These are phyloP conservation scores for Tenthredo distinguenda DNA, from an alignment of 2,888 invertebrate species.

Conservation along the genomic window DNA sequence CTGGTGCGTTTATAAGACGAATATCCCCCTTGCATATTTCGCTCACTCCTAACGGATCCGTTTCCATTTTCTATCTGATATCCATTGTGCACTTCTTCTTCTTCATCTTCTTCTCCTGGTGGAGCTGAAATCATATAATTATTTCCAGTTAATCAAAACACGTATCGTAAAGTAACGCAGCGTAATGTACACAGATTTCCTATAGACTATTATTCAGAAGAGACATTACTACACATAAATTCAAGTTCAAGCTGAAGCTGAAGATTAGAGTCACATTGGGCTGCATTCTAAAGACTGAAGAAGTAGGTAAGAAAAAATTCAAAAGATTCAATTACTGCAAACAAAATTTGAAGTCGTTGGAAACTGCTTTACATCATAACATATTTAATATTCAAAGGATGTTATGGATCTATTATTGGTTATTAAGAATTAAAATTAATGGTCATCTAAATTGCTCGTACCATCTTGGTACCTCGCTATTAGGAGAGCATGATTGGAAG, in stretches of 20 bases:
- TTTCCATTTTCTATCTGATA: conserved; percentile 69
- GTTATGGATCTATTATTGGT: not conserved
- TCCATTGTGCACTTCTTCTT: conserved; percentile 70
- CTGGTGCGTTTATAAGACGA: conserved; percentile 48
- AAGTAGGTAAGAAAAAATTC: not conserved
- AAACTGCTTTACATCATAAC: not conserved
- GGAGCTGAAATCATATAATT: conserved; percentile 67
- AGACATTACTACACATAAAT: conserved; percentile 10
- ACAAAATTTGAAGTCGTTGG: not conserved
- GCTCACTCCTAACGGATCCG: conserved; percentile 53
- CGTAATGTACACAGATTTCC: not conserved
- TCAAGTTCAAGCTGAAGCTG: conserved; percentile 10
- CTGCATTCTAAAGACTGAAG: not conserved
- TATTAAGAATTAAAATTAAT: conserved; percentile 13
- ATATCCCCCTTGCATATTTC: conserved; percentile 33
- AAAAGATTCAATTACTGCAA: not conserved
- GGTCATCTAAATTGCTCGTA: conserved; percentile 64
- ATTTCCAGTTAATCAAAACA: not conserved
- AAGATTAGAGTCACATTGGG: not conserved
- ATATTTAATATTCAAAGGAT: not conserved
- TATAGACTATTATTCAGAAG: not conserved
- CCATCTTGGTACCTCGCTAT: conserved; percentile 77
- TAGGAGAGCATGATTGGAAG: conserved; percentile 74
- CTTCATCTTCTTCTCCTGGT: conserved; percentile 75
- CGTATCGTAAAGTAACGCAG: not conserved